These are phyloP conservation scores for Pseudomyrmex gracilis DNA, from an alignment of 1,140 invertebrate species.

Conservation along the genomic window DNA sequence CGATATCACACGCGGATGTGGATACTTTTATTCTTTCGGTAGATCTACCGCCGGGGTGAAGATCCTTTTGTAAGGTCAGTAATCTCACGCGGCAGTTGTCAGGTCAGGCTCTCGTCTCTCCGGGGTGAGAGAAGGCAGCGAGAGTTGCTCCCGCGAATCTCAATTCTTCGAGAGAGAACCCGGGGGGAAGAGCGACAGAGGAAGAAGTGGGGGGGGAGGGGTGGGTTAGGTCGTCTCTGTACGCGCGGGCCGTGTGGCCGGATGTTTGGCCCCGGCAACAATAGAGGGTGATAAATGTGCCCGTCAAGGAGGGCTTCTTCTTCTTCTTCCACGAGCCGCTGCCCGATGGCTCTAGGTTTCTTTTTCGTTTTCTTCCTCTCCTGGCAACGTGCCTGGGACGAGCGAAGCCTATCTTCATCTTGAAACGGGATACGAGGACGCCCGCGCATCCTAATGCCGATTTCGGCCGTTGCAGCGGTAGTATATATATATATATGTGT, in stretches of 20 bases:
- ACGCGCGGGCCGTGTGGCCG: conserved; percentile 77
- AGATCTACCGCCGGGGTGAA: conserved; percentile 27
- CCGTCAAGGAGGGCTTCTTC: conserved; percentile 77
- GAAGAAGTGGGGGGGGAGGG: conserved; percentile 30
- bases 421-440: conserved; percentile 83
- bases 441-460: conserved; percentile 82
- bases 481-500: not conserved
- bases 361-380: conserved; percentile 57
- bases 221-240: conserved; percentile 42
- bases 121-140: conserved; percentile 34
- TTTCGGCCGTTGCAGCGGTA: conserved; percentile 63
- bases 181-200: conserved; percentile 35
- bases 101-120: conserved; percentile 28
- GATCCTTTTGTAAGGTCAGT: conserved; percentile 54
- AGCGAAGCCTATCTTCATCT: conserved; percentile 82
- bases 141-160: conserved; percentile 76
- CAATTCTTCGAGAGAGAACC: conserved; percentile 70
- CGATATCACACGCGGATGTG: conserved; percentile 4
- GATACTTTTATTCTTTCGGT: conserved; percentile 22
- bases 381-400: conserved; percentile 66
- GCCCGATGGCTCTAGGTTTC: conserved; percentile 69
- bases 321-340: conserved; percentile 72
- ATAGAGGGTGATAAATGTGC: conserved; percentile 83
- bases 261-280: conserved; percentile 81
- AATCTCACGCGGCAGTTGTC: conserved; percentile 53